Evolutionary conservation across 2,797 vertebrate species (phyloP), one percentile per base, ranked within the genome.

Genomic region (Sebastes diploproa): DNA sequence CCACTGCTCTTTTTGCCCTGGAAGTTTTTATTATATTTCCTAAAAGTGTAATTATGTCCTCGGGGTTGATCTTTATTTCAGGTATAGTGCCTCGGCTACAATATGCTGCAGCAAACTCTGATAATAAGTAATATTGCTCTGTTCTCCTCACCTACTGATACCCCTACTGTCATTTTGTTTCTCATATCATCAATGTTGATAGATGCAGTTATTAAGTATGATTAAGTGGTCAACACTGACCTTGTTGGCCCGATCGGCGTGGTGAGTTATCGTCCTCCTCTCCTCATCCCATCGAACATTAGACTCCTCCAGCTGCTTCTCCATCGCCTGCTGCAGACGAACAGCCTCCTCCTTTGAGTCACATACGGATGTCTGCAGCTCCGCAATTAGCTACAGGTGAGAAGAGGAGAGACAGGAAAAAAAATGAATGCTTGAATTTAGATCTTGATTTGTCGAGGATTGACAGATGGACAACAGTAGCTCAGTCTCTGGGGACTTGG

Each of bases 211-310:
- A 34, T 32, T 20, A 11, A 20, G 13, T 22, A 6, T 30, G 23
- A 52, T 61, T n/a, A 36, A n/a, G 27, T 23, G 30, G 16, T 58
- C 3, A 11, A 42, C 36, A 78, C 91, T 76, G 69, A 96, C 95
- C 94, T 94, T 92, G 85, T 34, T 86, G 85, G 76, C 78, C 58
- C 87, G 80, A 81, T 96, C 88, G 0, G 94, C 82, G 1, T 95
- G 94, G 69, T 93, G 94, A 88, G 94, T 95, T 75, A 98, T 85
- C 64, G 95, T 94, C 88, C 92, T 89, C 93, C 96, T 97, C 92
- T 98, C 97, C 77, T 96, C 95, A 73, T 97, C 96, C 95, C 97
- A 96, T 63, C 91, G 96, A 54, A 90, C 89, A 2, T 81, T 82
- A 34, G 88, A 87, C 86, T 98, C 97, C 91, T 96, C 95, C 73